Conservation (phyloP, 2,113 vertebrate species). For the Coptodon rendalli region DNA sequence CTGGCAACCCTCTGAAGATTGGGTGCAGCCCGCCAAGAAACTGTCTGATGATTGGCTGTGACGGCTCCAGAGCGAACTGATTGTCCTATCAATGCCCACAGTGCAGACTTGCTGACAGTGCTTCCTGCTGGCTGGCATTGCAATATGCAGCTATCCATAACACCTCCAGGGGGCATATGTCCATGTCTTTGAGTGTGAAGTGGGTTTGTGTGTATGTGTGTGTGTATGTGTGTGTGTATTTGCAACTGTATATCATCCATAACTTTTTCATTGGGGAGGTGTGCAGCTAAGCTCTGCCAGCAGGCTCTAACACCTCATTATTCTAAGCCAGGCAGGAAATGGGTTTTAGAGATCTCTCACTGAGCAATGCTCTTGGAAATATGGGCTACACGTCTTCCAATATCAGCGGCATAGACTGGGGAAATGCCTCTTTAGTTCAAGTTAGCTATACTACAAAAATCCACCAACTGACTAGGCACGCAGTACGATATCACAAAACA, state of each 20-base stretch:
- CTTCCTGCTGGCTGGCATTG: slow-evolving; percentile 63
- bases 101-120: slow-evolving; percentile 34
- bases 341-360: slow-evolving; percentile 48
- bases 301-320: slow-evolving; percentile 58
- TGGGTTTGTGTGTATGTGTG: background rate
- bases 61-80: slow-evolving; percentile 50
- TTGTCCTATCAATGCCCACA: slow-evolving; percentile 61
- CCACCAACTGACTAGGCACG: background rate
- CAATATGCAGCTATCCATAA: slow-evolving; percentile 52
- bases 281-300: slow-evolving; percentile 53
- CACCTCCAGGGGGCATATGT: slow-evolving; percentile 55
- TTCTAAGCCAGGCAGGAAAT: slow-evolving; percentile 58
- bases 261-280: slow-evolving; percentile 45
- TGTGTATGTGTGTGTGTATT: background rate
- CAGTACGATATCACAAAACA: background rate
- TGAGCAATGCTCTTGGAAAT: slow-evolving; percentile 31
- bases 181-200: slow-evolving; percentile 18
- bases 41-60: slow-evolving; percentile 58
- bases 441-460: background rate
- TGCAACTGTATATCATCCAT: slow-evolving; percentile 43
- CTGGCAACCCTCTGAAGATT: slow-evolving; percentile 61
- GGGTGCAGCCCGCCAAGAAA: slow-evolving; percentile 57
- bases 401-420: slow-evolving; percentile 6
- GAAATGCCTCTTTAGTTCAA: slow-evolving; percentile 8
- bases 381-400: slow-evolving; percentile 15